Conservation (phyloP, 2,113 vertebrate genomes). For the Oceanites oceanicus region DNA sequence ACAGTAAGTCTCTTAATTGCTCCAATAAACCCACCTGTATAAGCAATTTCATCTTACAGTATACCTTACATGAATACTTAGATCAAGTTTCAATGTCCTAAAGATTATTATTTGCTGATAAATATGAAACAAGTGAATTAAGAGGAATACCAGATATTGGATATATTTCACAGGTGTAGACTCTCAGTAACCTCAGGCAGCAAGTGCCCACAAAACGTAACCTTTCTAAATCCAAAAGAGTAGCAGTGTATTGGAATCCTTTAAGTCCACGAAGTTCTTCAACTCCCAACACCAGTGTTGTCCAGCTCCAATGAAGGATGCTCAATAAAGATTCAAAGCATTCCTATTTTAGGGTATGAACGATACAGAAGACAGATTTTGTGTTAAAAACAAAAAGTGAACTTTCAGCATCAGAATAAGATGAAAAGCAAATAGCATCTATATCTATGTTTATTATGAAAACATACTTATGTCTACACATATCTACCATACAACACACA, state of each 20-base stretch:
- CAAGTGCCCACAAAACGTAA: constrained; percentile 96
- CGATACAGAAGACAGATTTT: not conserved
- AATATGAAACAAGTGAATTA: not conserved
- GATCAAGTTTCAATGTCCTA: not conserved
- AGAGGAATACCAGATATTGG: constrained; percentile 88
- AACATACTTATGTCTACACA: not conserved
- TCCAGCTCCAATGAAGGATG: constrained; percentile 99
- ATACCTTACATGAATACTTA: not conserved
- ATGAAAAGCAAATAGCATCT: not conserved
- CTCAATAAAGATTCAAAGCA: constrained; percentile 97
- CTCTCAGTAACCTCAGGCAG: constrained; percentile 91
- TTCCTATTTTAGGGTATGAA: constrained; percentile 76
- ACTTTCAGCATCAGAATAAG: not conserved
- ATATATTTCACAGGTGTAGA: constrained; percentile 99
- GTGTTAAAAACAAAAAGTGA: not conserved
- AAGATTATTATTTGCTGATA: not conserved
- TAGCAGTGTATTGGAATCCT: constrained; percentile 97
- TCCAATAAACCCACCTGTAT: not conserved
- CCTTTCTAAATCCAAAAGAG: constrained; percentile 93
- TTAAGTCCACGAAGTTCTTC: constrained; percentile 96
- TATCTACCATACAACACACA: not conserved
- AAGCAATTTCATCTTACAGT: not conserved
- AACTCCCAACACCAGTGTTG: constrained; percentile 93
- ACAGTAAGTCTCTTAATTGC: not conserved
- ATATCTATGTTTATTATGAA: not conserved